Percentiles rank a stretch among this genome's conserved stretches.
Conservation (phyloP, 1,140 invertebrate genomes). For the Drepana arcuata region DNA sequence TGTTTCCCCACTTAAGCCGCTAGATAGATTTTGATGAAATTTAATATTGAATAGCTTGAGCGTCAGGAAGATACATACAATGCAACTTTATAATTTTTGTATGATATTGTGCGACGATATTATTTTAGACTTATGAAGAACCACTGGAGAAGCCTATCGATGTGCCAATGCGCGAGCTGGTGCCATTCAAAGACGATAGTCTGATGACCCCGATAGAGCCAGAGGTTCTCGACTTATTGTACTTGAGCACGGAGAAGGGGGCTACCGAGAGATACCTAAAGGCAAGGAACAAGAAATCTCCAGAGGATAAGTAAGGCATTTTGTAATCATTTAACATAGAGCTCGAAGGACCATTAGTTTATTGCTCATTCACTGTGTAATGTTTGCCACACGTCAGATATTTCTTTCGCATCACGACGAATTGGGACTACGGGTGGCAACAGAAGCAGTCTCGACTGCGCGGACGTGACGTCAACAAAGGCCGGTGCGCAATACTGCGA, state of each 20-base stretch:
- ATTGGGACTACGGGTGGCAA: constrained; percentile 64
- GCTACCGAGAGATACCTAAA: constrained; percentile 42
- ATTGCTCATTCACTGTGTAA: not conserved
- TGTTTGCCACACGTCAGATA: constrained; percentile 4
- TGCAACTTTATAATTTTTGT: too few species aligned
- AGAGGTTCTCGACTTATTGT: constrained; percentile 38
- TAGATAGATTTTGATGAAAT: too few species aligned
- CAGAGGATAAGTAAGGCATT: constrained; percentile 60
- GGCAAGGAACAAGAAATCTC: constrained; percentile 47
- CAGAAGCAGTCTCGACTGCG: constrained; percentile 30
- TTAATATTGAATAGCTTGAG: too few species aligned
- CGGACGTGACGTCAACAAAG: constrained; percentile 39
- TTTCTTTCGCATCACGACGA: constrained; percentile 35
- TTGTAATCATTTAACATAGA: not conserved
- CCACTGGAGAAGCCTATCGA: constrained; percentile 18
- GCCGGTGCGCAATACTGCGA: constrained; percentile 43
- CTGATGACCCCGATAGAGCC: constrained; percentile 56
- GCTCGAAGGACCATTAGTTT: not conserved
- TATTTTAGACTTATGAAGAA: constrained; percentile 32
- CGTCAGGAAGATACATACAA: too few species aligned
- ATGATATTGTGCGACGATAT: too few species aligned
- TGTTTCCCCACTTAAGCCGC: too few species aligned
- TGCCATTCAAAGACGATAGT: constrained; percentile 24
- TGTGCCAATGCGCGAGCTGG: constrained; percentile 21
- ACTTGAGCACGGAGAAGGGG: constrained; percentile 44